Evolutionary conservation across 2,113 vertebrate species (phyloP).

Genomic region (Ammodytes dubius): DNA sequence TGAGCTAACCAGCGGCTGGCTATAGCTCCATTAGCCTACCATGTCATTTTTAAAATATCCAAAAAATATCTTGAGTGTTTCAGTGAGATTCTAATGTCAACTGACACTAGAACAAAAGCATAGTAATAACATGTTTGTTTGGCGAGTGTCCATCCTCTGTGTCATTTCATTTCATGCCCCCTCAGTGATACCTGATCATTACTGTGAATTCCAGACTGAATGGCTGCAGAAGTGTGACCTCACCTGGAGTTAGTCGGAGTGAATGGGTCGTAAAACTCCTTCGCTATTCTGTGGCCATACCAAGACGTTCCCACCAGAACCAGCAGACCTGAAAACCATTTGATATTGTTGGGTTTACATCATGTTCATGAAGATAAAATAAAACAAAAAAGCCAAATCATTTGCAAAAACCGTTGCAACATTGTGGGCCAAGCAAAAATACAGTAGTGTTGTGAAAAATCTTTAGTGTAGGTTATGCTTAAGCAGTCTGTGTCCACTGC

Average conservation of each 20-base stretch:
- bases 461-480: not conserved
- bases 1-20: not conserved
- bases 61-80: not conserved
- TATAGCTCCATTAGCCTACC: not conserved
- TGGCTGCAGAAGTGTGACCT: slow-evolving; percentile 12
- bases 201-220: slow-evolving; percentile 7
- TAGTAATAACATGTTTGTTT: not conserved
- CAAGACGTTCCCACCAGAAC: slow-evolving; percentile 90
- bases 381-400: not conserved
- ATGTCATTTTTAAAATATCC: not conserved
- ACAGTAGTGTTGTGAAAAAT: not conserved
- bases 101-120: not conserved
- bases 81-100: not conserved
- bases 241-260: slow-evolving; percentile 94
- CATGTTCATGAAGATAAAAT: not conserved
- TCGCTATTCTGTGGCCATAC: slow-evolving; percentile 91
- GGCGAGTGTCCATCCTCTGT: not conserved
- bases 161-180: not conserved
- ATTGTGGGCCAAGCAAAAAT: not conserved
- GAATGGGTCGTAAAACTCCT: slow-evolving; percentile 90
- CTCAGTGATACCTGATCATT: not conserved
- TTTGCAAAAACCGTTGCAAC: not conserved
- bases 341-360: not conserved
- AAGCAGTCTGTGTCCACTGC: not conserved
- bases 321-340: slow-evolving; percentile 85